Conservation (phyloP, 2,113 vertebrate species). For the Rhinolophus sinicus region DNA sequence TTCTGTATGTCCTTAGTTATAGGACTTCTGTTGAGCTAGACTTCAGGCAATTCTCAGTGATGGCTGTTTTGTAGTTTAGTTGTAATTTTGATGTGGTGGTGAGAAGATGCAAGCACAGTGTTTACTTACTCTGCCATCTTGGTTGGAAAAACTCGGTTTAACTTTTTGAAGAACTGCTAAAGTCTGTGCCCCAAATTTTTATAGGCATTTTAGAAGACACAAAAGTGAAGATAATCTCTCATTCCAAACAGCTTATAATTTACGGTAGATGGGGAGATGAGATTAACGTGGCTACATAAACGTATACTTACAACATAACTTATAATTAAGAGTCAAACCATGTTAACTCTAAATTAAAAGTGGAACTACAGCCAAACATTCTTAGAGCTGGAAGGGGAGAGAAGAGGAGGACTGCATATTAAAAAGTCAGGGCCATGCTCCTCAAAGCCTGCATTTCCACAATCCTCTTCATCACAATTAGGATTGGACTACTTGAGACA, state of each 20-base stretch:
- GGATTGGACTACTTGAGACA: background rate
- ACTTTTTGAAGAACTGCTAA: background rate
- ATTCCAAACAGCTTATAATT: background rate
- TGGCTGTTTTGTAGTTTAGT: too few relatives aligned
- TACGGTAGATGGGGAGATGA: background rate
- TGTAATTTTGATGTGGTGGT: too few relatives aligned
- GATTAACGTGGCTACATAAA: background rate
- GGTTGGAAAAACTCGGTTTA: background rate
- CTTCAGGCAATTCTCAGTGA: too few relatives aligned
- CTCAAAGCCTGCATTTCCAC: background rate
- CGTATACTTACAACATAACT: background rate
- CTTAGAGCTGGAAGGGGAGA: background rate
- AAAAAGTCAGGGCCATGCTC: background rate
- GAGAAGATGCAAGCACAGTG: too few relatives aligned
- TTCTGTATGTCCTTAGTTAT: too few relatives aligned
- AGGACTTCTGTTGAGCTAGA: too few relatives aligned
- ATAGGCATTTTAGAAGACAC: constrained; percentile 31
- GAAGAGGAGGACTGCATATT: background rate
- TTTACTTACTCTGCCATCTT: too few relatives aligned
- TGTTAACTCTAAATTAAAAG: background rate
- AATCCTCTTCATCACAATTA: background rate
- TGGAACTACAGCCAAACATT: background rate
- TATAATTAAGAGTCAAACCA: constrained; percentile 14
- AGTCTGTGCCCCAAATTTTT: background rate
- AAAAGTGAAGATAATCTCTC: background rate